phyloP scores from a whole-genome alignment of 2,113 vertebrate genomes.

The Dipodomys spectabilis region DNA sequence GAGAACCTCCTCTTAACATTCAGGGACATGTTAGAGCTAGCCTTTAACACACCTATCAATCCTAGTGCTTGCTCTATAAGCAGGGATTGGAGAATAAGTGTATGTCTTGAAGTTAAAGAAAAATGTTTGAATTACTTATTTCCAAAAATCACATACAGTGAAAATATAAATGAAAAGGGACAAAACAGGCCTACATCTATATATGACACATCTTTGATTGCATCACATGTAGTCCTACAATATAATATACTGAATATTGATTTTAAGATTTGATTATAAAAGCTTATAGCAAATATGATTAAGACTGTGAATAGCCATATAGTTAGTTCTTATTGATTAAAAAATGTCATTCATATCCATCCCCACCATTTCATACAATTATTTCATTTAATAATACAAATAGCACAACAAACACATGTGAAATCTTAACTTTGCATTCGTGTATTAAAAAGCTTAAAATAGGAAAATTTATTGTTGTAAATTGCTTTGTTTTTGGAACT shows the following conservation, averaged over 20 bases:
- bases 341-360: background rate
- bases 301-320: conserved; percentile 1
- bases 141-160: background rate
- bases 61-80: background rate
- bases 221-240: conserved; percentile 22
- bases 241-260: background rate
- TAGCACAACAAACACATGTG: background rate
- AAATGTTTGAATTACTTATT: conserved; percentile 18
- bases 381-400: background rate
- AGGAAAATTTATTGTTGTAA: too few species aligned
- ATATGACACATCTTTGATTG: background rate
- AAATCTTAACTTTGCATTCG: background rate
- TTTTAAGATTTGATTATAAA: conserved; percentile 59
- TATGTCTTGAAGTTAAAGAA: background rate
- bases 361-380: background rate
- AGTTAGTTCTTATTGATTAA: background rate
- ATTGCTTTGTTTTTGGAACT: too few species aligned
- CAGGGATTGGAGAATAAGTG: background rate
- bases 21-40: conserved; percentile 24
- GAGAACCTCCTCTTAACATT: background rate
- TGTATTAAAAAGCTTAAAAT: too few species aligned
- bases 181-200: conserved; percentile 17
- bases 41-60: too few species aligned
- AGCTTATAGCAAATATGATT: conserved; percentile 3
- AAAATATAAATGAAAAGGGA: conserved; percentile 43